Conservation (phyloP, 2,888 invertebrate genomes). For the Dryadula phaetusa region DNA sequence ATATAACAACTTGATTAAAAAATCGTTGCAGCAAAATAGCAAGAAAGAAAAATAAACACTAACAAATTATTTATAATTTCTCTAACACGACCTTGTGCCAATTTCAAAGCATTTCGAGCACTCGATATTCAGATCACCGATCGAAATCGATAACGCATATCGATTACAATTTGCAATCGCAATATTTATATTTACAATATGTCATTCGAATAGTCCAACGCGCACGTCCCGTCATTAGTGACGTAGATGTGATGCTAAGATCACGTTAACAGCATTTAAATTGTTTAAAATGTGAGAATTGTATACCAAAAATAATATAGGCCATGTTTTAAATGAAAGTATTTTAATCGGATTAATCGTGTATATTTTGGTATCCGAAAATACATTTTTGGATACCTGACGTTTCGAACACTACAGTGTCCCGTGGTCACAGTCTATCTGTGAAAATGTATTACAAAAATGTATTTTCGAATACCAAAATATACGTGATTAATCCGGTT, state of each 20-base stretch:
- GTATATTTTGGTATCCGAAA: no score
- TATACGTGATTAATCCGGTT: no score
- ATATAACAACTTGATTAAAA: no score
- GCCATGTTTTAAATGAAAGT: not conserved
- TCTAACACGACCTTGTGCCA: not conserved
- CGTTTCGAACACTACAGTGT: no score
- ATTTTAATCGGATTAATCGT: no score
- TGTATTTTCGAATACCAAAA: no score
- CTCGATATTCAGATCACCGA: not conserved
- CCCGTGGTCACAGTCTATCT: no score
- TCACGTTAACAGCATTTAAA: not conserved
- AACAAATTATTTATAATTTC: not conserved
- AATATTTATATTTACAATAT: constrained; percentile 6
- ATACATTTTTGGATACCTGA: no score
- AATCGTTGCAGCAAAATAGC: no score
- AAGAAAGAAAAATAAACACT: not conserved
- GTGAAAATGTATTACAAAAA: no score
- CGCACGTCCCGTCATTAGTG: constrained; percentile 3
- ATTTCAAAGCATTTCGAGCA: not conserved
- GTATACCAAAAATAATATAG: not conserved
- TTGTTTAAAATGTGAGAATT: not conserved
- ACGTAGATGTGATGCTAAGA: not conserved
- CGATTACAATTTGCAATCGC: constrained; percentile 3
- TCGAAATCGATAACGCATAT: constrained; percentile 3
- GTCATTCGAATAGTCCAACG: not conserved